A percentile compares a stretch with the other conserved stretches of the same genome.
Evolutionary conservation across 2,888 invertebrate species (phyloP).

Genomic region (Eurytoma californica): DNA sequence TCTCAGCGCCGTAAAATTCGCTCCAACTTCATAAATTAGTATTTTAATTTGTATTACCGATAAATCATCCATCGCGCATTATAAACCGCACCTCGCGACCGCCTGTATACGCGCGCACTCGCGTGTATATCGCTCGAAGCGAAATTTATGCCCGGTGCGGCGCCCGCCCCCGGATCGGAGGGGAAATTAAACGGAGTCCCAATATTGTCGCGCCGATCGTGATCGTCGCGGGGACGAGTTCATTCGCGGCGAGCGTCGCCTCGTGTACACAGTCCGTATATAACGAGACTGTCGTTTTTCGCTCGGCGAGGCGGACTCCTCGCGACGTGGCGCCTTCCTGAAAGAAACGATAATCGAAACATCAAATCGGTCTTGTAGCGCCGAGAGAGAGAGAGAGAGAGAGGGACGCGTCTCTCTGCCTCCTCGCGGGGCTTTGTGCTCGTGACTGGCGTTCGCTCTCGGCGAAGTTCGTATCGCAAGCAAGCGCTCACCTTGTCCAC

Average conservation of each 20-base stretch:
- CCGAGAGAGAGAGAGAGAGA: conserved; percentile 33
- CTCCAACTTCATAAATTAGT: conserved; percentile 56
- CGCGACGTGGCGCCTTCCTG: conserved; percentile 59
- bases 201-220: conserved; percentile 33
- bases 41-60: conserved; percentile 55
- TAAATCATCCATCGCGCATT: conserved; percentile 53
- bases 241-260: conserved; percentile 35
- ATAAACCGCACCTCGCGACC: conserved; percentile 52
- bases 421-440: conserved; percentile 41
- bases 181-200: conserved; percentile 54
- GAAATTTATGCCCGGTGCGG: conserved; percentile 47
- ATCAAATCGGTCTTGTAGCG: conserved; percentile 63
- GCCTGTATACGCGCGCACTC: neutral
- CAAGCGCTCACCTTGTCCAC: conserved; percentile 57
- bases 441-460: conserved; percentile 67
- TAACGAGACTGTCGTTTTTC: conserved; percentile 40
- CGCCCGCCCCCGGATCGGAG: neutral
- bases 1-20: conserved; percentile 38
- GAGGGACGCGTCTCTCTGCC: conserved; percentile 57
- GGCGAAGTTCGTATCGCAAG: conserved; percentile 59
- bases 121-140: conserved; percentile 29
- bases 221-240: conserved; percentile 27
- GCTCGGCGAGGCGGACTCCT: conserved; percentile 20
- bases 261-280: conserved; percentile 13
- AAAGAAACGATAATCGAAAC: conserved; percentile 63